Evolutionary conservation across 2,888 invertebrate genomes (phyloP), one percentile per base, ranked within the genome.

Genomic region (Clistopyga incitator): DNA sequence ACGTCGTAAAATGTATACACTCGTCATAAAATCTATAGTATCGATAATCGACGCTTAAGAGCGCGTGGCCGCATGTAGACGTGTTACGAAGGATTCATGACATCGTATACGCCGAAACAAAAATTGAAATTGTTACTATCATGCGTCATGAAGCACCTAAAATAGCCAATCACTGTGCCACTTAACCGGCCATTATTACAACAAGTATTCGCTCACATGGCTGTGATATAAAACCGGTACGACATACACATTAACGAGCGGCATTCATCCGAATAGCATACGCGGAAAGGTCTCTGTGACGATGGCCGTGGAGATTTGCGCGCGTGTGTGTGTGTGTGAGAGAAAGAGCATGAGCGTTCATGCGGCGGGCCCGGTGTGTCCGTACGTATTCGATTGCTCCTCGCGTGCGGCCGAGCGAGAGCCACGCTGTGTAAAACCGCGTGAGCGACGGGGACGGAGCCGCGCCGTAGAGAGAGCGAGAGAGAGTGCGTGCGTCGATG

Each of bases 401-500:
- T 83, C 67, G 79, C 79, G 83, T 76, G 68, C 52, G 68, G 61
- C 61, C 18, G 81, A 45, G 77, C 34, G 47, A 29, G 47, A 18
- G 20, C 50, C 3, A 29, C 18, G 25, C 38, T 38, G 54, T 54
- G 47, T 59, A 47, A 74, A 15, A 11, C 25, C 52, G 72, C 47
- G 59, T 50, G 50, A 67, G 42, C 59, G 50, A 78, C 47, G 45
- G 56, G 52, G 70, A 54, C 68, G 42, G 34, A 74, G 38, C 47
- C 11, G 20, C 29, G 11, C 68, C 23, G 47, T 59, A 45, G 68
- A 65, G 68, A 79, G 68, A 77, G 50, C 54, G 71, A 78, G 78
- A 74, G 70, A 78, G 80, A 81, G 86, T 88, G 86, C 87, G 90
- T 87, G 86, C 88, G 89, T 87, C 90, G 88, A 87, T 87, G 88